phyloP scores from a whole-genome alignment of 2,888 invertebrate species.

The Ennomos fuscantarius region DNA sequence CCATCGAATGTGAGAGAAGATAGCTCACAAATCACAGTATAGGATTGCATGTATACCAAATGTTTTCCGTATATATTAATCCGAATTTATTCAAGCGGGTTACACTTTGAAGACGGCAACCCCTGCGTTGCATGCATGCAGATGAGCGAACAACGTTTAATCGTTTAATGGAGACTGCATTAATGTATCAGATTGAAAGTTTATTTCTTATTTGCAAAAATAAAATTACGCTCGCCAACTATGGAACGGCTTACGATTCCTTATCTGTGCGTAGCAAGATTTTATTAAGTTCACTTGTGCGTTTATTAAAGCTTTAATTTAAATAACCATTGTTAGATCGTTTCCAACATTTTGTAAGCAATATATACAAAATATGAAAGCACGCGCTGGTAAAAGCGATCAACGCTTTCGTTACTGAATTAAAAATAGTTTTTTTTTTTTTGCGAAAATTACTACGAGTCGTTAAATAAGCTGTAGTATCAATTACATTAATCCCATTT shows the following conservation, averaged over 20 bases:
- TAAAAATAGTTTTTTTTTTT: too few relatives aligned
- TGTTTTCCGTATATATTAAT: slow-evolving; percentile 61
- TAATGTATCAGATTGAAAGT: slow-evolving; percentile 74
- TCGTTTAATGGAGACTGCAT: slow-evolving; percentile 77
- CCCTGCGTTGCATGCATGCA: slow-evolving; percentile 72
- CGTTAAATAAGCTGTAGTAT: slow-evolving; percentile 45
- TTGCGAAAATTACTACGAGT: slow-evolving; percentile 68
- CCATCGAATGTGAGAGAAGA: background rate
- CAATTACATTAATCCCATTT: slow-evolving; percentile 43
- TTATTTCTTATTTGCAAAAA: slow-evolving; percentile 58
- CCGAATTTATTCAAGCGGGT: slow-evolving; percentile 72
- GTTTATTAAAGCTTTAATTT: slow-evolving; percentile 42
- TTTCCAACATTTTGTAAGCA: too few relatives aligned
- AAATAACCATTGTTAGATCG: too few relatives aligned
- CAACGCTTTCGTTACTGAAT: too few relatives aligned
- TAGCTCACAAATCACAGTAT: background rate
- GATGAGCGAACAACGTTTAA: slow-evolving; percentile 77
- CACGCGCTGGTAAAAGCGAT: too few relatives aligned
- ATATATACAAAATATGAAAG: too few relatives aligned
- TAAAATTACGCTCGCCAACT: slow-evolving; percentile 46
- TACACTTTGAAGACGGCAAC: slow-evolving; percentile 68
- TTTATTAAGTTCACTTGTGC: slow-evolving; percentile 41
- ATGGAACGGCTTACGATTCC: slow-evolving; percentile 40
- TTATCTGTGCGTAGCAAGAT: slow-evolving; percentile 40
- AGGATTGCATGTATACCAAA: slow-evolving; percentile 38